Conservation (phyloP, 2,888 invertebrate species). For the Clepsis dumicolana region DNA sequence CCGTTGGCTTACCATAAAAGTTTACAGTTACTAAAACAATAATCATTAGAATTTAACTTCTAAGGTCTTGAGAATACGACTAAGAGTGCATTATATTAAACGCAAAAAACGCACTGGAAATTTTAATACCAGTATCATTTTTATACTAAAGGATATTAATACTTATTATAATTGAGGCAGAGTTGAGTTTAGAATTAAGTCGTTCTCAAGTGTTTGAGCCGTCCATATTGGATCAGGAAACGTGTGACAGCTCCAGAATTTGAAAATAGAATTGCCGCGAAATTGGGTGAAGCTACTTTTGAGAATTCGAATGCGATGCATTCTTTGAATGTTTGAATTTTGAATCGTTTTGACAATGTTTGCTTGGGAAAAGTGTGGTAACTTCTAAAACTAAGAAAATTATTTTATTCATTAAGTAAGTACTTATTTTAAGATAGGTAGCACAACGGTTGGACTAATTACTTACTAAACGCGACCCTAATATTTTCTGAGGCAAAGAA, state of each 20-base stretch:
- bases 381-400: not conserved
- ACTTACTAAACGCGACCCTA: too few species aligned
- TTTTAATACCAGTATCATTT: conserved; percentile 35
- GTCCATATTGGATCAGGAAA: conserved; percentile 71
- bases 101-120: conserved; percentile 21
- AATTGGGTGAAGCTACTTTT: conserved; percentile 65
- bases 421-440: not conserved
- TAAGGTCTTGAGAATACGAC: conserved; percentile 17
- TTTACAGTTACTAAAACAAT: not conserved
- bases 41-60: conserved; percentile 12
- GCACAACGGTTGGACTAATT: not conserved
- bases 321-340: conserved; percentile 15
- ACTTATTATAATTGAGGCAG: conserved; percentile 16
- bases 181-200: conserved; percentile 45
- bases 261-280: conserved; percentile 73
- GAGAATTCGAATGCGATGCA: conserved; percentile 19
- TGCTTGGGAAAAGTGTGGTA: conserved; percentile 2
- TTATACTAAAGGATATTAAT: conserved; percentile 27
- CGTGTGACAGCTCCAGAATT: conserved; percentile 67
- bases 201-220: conserved; percentile 54
- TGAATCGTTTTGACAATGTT: not conserved
- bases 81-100: conserved; percentile 5
- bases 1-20: conserved; percentile 29
- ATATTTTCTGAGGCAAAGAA: too few species aligned
- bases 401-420: not conserved